Percentiles rank a stretch among this genome's conserved stretches.
phyloP scores from a whole-genome alignment of 2,113 vertebrate genomes.

The Elaphurus davidianus region DNA sequence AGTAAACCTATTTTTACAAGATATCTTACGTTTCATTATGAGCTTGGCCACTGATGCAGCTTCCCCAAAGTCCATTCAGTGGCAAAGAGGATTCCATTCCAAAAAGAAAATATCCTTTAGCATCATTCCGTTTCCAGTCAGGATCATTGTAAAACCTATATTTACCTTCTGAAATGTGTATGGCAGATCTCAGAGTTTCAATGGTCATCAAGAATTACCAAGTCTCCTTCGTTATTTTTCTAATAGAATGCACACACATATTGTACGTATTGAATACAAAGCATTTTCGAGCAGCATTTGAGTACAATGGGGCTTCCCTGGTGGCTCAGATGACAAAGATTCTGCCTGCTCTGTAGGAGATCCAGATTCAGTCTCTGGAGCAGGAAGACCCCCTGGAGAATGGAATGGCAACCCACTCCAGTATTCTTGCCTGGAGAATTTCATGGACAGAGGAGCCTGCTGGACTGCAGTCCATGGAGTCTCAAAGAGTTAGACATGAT shows the following conservation, averaged over 20 bases:
- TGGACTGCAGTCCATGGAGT: background rate
- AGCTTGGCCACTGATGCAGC: background rate
- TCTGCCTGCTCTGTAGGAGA: background rate
- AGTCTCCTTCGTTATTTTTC: background rate
- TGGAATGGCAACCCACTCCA: background rate
- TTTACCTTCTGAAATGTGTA: background rate
- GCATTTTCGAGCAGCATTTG: background rate
- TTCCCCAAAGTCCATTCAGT: background rate
- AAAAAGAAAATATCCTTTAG: background rate
- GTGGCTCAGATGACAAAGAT: background rate
- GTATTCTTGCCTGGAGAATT: background rate
- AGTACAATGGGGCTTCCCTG: background rate
- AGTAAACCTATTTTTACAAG: background rate
- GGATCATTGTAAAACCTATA: background rate
- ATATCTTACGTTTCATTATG: background rate
- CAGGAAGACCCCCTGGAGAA: background rate
- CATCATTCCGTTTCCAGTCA: background rate
- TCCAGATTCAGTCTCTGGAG: background rate
- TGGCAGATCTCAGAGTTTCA: background rate
- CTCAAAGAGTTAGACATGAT: background rate
- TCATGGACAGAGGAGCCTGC: background rate
- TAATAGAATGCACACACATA: background rate
- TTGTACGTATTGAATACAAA: background rate
- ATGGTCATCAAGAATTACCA: background rate
- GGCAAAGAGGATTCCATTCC: background rate